Base-by-base conservation (phyloP, 2,113 vertebrate genomes). In the Marmota monax region DNA sequence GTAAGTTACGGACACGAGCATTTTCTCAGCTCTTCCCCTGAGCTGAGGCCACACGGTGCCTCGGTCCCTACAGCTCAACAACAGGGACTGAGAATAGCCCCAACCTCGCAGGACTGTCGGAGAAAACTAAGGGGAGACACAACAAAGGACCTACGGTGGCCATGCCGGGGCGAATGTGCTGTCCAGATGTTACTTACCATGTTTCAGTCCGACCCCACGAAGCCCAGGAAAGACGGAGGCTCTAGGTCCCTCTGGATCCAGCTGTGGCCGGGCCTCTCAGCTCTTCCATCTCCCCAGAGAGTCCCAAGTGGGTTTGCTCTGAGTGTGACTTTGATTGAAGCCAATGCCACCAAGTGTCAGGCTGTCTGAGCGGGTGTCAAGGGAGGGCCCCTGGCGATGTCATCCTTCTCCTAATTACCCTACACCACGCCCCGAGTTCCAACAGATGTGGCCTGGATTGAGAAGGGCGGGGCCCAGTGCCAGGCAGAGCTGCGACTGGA, bases 291-390 rank as follows among this genome's bases (percentile, higher is more conserved):
- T 82, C 86, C 70, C 61, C 76, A 58, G 39, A 85, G 37, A 61
- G 63, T 88, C 70, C 61, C 51, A 53, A 37, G 48, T 3, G 17
- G 37, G 65, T 82, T 86, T 96, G 53, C 48, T 79, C 73, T 37
- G 39, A 84, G 84, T 67, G 84, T 74, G 83, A 42, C 48, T 96
- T 91, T 91, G 82, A 90, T 90, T 89, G 69, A 90, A 84, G 92
- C 25, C 42, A n/a, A 14, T 13, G 72, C 65, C 85, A 84, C 76
- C 45, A 48, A 86, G 53, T 77, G 92, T 92, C 84, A 87, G 86
- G 73, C 74, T 76, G 65, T 86, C 92, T 45, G 25, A 82, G 27
- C 78, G 56, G 61, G 87, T 77, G 61, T 92, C 80, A 53, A 14
- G 48, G 61, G 86, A 94, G 61, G 22, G n/a, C 58, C 42, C 87